phyloP scores from a whole-genome alignment of 2,797 vertebrate genomes.

The Carcharodon carcharias region DNA sequence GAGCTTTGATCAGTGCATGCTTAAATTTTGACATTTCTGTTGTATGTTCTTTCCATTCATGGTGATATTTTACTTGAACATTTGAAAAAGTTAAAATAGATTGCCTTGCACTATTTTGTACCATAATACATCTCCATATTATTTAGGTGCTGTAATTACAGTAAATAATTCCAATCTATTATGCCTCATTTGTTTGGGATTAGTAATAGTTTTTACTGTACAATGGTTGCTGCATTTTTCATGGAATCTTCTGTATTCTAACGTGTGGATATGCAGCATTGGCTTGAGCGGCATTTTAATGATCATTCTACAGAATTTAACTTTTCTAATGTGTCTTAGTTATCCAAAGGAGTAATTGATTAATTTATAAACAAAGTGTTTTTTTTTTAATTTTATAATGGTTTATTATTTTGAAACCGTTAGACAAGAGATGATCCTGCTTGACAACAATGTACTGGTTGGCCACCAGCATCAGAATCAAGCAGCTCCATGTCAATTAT shows the following conservation, averaged over 20 bases:
- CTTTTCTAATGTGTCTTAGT: not conserved
- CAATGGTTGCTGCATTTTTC: not conserved
- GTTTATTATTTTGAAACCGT: not conserved
- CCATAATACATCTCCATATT: not conserved
- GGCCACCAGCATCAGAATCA: not conserved
- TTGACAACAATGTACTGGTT: not conserved
- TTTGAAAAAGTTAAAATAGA: not conserved
- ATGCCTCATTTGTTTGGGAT: not conserved
- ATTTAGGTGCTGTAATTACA: not conserved
- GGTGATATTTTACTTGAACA: not conserved
- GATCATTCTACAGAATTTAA: not conserved
- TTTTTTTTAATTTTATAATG: not conserved
- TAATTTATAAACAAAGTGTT: not conserved
- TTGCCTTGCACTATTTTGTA: not conserved
- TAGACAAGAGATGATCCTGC: not conserved
- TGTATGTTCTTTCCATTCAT: not conserved
- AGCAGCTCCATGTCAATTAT: not conserved
- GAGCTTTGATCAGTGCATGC: not conserved
- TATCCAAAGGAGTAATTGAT: not conserved
- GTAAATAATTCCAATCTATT: not conserved
- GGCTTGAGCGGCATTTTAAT: not conserved
- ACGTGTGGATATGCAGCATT: not conserved
- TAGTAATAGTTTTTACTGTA: not conserved
- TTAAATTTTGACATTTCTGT: not conserved
- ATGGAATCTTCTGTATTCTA: not conserved